phyloP scores from a whole-genome alignment of 2,797 vertebrate genomes.

The Leucoraja ocellata region DNA sequence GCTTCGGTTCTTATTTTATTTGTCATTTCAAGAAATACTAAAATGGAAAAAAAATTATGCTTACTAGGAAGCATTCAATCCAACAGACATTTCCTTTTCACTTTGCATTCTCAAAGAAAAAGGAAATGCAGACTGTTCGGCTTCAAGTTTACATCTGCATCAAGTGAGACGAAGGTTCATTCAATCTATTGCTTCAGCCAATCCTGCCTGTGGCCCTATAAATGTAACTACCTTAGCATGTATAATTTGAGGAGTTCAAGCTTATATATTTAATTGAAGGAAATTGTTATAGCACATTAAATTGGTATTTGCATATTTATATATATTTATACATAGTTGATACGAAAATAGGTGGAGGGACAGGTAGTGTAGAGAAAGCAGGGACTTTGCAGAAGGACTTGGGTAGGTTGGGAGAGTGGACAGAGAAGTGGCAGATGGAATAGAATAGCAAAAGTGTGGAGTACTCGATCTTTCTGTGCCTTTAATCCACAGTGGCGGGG shows the following conservation, averaged over 20 bases:
- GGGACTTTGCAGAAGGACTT: no score
- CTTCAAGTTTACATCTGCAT: background rate
- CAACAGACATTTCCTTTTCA: background rate
- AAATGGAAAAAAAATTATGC: background rate
- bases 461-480: no score
- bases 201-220: background rate
- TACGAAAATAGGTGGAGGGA: no score
- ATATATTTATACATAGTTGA: no score
- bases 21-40: background rate
- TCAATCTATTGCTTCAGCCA: background rate
- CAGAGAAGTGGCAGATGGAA: no score
- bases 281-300: background rate
- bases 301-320: background rate
- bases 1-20: background rate
- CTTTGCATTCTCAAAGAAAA: background rate
- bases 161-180: background rate
- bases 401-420: no score
- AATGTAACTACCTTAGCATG: no score
- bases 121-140: background rate
- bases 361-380: no score
- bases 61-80: background rate
- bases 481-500: no score
- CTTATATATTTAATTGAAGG: background rate
- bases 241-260: background rate
- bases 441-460: no score